Base-by-base conservation (phyloP, 2,888 invertebrate genomes). In the Chromoteleia sp. region DNA sequence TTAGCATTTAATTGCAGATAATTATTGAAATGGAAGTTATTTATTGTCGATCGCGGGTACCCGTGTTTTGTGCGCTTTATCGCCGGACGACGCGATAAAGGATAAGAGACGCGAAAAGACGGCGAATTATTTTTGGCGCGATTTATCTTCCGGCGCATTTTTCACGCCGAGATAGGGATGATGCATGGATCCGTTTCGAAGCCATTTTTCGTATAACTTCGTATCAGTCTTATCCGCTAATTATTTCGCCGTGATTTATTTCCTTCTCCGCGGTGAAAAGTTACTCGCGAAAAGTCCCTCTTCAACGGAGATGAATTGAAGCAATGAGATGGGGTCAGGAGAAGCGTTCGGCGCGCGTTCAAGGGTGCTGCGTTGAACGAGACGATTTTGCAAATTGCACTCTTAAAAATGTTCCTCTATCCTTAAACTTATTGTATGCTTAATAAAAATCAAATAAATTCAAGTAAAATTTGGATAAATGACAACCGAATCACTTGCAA, bases 1-100 rank as follows among this genome's bases (percentile, higher is more conserved):
- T 74, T 74, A 74, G 65, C 74, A 74, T 74, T 74, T 65, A 74
- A 74, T 74, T 74, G 29, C 39, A 65, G 74, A 74, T 74, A 65
- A 74, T 65, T 74, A 74, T 74, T 74, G 74, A 63, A 74, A 56
- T 36, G n/a, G 21, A 36, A 74, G 73, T 63, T 74, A 63, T 52
- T 61, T 61, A 73, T 61, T 17, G 43, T 12, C 17, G 15, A 52
- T 54, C 14, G 21, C 19, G 4, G 15, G 4, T 29, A 0, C n/a
- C 5, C n/a, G 29, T n/a, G 30, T 56, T 68, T 68, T 43, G 17
- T 41, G 41, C 39, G 33, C 2, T 56, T 56, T 56, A 68, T 17
- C 56, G 48, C 12, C 19, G 4, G 7, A 25, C 25, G 68, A 70
- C 48, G n/a, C 21, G 58, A 39, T 70, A 15, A 17, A n/a, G 48